Evolutionary conservation across 2,888 invertebrate species (phyloP).

Genomic region (Girardia tigrina): DNA sequence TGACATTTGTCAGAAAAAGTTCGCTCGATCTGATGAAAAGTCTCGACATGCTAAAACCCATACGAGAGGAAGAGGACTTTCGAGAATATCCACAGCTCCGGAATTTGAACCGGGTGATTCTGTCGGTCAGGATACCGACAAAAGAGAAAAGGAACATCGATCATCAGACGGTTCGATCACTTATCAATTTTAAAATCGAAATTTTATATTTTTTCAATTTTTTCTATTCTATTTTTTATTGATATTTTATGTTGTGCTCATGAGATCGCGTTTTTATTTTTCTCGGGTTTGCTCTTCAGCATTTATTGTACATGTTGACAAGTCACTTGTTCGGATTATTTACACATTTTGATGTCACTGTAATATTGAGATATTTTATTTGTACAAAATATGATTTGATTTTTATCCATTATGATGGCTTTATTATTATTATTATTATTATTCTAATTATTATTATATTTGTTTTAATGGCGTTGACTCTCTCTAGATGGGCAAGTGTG

Average conservation of each 20-base stretch:
- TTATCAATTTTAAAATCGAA: background rate
- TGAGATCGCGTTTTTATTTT: background rate
- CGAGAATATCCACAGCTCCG: background rate
- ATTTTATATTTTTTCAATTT: background rate
- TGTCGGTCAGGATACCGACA: background rate
- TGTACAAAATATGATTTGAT: background rate
- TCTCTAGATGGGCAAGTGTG: too few relatives aligned
- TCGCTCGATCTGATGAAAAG: constrained; percentile 36
- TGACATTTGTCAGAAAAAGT: constrained; percentile 30
- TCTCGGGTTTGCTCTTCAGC: background rate
- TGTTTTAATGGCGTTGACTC: too few relatives aligned
- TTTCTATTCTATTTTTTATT: background rate
- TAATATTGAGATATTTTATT: background rate
- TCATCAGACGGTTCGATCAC: background rate
- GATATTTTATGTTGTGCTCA: background rate
- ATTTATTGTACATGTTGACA: background rate
- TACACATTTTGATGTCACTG: background rate
- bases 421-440: background rate
- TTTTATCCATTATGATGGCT: background rate
- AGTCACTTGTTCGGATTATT: background rate
- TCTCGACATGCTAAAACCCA: constrained; percentile 33
- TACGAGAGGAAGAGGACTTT: constrained; percentile 25
- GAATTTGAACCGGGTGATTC: background rate
- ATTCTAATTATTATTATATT: background rate
- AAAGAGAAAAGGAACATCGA: background rate